phyloP scores from a whole-genome alignment of 2,113 vertebrate species.

The Nibea coibor region DNA sequence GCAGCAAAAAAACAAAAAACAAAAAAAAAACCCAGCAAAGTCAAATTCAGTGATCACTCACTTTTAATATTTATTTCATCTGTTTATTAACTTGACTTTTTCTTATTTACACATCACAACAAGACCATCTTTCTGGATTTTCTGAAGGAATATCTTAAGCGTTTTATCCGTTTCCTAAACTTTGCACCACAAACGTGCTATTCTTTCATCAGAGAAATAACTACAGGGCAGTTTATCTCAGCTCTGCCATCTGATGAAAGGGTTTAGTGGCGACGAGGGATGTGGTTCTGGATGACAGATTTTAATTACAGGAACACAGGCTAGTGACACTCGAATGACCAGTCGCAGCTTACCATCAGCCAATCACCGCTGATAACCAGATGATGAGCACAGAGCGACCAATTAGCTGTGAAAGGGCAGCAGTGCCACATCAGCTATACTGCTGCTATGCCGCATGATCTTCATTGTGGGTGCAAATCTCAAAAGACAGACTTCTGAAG shows the following conservation, averaged over 20 bases:
- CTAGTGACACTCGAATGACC: slow-evolving; percentile 83
- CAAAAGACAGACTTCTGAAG: slow-evolving; percentile 51
- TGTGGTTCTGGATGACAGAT: slow-evolving; percentile 86
- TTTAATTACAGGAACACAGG: slow-evolving; percentile 86
- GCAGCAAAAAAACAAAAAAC: not conserved
- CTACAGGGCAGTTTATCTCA: slow-evolving; percentile 80
- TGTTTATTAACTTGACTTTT: slow-evolving; percentile 23
- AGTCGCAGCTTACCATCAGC: slow-evolving; percentile 79
- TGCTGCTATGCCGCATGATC: slow-evolving; percentile 64
- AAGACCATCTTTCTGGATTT: slow-evolving; percentile 12
- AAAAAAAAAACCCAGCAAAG: too few species aligned
- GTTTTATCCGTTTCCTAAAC: slow-evolving; percentile 46
- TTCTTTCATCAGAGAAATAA: slow-evolving; percentile 62
- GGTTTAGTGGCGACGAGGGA: slow-evolving; percentile 80
- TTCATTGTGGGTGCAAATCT: slow-evolving; percentile 66
- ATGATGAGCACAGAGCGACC: slow-evolving; percentile 79
- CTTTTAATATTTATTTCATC: slow-evolving; percentile 12
- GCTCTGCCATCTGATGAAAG: slow-evolving; percentile 82
- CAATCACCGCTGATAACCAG: slow-evolving; percentile 80
- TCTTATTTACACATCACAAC: slow-evolving; percentile 9
- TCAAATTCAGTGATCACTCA: not conserved
- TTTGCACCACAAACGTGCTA: slow-evolving; percentile 43
- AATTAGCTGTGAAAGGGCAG: slow-evolving; percentile 80
- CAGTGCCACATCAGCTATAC: slow-evolving; percentile 63
- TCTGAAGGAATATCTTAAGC: slow-evolving; percentile 17